A percentile compares a stretch with the other conserved stretches of the same genome.
Conservation (phyloP, 2,888 invertebrate species). For the Schrankia costaestrigalis region DNA sequence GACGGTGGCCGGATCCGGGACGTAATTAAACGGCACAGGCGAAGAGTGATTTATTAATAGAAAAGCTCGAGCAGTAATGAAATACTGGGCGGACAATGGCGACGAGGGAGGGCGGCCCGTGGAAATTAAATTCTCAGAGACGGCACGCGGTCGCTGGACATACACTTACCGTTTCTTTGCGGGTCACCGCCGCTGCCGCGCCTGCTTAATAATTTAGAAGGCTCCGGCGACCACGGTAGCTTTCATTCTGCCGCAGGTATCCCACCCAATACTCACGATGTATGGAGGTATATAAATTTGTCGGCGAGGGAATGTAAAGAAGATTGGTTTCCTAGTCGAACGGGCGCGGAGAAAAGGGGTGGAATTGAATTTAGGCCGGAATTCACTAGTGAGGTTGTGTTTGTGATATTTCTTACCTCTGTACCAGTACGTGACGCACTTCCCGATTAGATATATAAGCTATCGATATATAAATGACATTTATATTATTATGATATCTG, state of each 20-base stretch:
- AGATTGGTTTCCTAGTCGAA: slow-evolving; percentile 74
- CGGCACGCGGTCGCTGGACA: slow-evolving; percentile 51
- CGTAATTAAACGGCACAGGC: slow-evolving; percentile 79
- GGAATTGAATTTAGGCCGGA: slow-evolving; percentile 76
- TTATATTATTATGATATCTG: slow-evolving; percentile 27
- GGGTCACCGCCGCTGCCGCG: slow-evolving; percentile 40
- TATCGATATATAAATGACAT: slow-evolving; percentile 40
- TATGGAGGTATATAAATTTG: slow-evolving; percentile 77
- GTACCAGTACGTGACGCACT: slow-evolving; percentile 58
- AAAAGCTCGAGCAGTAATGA: slow-evolving; percentile 79
- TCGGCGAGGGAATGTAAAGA: slow-evolving; percentile 77
- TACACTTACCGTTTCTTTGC: slow-evolving; percentile 66
- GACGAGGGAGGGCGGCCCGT: slow-evolving; percentile 67
- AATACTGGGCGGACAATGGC: slow-evolving; percentile 80
- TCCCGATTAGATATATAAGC: slow-evolving; percentile 58
- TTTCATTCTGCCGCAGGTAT: slow-evolving; percentile 19
- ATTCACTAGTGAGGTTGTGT: slow-evolving; percentile 63
- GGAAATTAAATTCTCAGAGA: slow-evolving; percentile 78
- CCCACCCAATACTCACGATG: slow-evolving; percentile 59
- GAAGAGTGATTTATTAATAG: slow-evolving; percentile 82
- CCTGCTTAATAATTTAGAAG: slow-evolving; percentile 66
- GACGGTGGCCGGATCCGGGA: slow-evolving; percentile 75
- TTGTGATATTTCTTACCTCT: slow-evolving; percentile 69
- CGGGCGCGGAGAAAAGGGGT: slow-evolving; percentile 67
- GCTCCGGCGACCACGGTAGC: slow-evolving; percentile 25